phyloP scores from a whole-genome alignment of 2,888 invertebrate species.

The Odontocerum albicorne region DNA sequence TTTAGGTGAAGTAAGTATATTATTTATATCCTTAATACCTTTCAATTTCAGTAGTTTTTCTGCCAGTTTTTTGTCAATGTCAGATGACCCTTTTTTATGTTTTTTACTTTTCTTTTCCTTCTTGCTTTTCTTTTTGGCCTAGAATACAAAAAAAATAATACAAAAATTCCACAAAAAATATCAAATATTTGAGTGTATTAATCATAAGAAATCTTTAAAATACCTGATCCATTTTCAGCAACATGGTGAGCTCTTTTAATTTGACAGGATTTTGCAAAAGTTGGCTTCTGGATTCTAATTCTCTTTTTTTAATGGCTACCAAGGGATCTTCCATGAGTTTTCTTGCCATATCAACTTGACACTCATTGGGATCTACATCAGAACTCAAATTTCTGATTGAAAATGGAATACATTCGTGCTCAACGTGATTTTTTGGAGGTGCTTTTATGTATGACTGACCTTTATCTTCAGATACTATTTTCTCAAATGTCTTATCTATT shows the following conservation, averaged over 20 bases:
- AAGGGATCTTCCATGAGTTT: conserved; percentile 94
- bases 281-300: conserved; percentile 83
- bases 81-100: conserved; percentile 51
- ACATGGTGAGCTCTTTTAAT: conserved; percentile 80
- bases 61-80: conserved; percentile 69
- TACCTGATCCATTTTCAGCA: conserved; percentile 65
- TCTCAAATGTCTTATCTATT: conserved; percentile 79
- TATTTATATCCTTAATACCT: conserved; percentile 48
- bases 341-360: conserved; percentile 82
- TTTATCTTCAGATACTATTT: conserved; percentile 61
- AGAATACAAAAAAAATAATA: background rate
- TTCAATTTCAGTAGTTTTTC: conserved; percentile 70
- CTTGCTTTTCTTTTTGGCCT: conserved; percentile 15
- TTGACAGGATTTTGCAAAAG: conserved; percentile 91
- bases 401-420: conserved; percentile 78
- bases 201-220: background rate
- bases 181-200: background rate
- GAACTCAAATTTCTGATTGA: conserved; percentile 55
- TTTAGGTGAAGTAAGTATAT: conserved; percentile 42
- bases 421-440: conserved; percentile 65
- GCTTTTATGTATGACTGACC: conserved; percentile 43
- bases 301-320: conserved; percentile 84
- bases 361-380: conserved; percentile 53
- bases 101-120: conserved; percentile 52
- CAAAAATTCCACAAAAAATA: background rate